These are phyloP conservation scores for Furcula furcula DNA, from an alignment of 2,888 invertebrate genomes.

Conservation along the genomic window DNA sequence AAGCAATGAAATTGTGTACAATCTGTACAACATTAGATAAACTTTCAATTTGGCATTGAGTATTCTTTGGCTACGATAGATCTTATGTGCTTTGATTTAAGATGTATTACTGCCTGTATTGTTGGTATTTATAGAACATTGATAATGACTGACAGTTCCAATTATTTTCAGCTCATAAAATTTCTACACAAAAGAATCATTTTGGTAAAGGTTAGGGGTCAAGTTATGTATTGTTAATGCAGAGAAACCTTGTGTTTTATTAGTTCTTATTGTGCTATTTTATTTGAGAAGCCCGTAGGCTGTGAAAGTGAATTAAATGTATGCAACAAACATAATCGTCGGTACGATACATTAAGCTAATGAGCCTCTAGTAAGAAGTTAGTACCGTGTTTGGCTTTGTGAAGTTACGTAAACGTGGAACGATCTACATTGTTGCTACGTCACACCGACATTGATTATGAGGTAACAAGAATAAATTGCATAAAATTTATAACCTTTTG, in stretches of 20 bases:
- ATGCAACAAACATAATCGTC: constrained; percentile 22
- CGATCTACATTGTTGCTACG: constrained; percentile 10
- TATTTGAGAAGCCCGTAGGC: constrained; percentile 32
- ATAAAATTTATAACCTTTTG: too few species aligned
- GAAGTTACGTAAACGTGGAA: constrained; percentile 20
- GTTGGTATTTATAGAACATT: constrained; percentile 4
- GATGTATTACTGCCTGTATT: neutral
- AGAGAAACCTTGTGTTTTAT: constrained; percentile 41
- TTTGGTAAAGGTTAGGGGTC: constrained; percentile 30
- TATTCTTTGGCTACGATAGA: too few species aligned
- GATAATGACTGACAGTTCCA: constrained; percentile 24
- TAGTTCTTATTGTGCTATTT: constrained; percentile 37
- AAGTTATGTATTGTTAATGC: constrained; percentile 31
- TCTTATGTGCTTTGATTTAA: neutral
- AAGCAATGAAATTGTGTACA: neutral
- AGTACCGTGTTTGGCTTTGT: constrained; percentile 6
- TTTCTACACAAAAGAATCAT: constrained; percentile 13
- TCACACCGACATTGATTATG: constrained; percentile 18
- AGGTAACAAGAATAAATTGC: constrained; percentile 9
- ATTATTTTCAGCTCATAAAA: constrained; percentile 22
- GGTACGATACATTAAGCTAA: constrained; percentile 19
- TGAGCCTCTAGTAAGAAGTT: constrained; percentile 16
- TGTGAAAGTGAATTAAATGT: constrained; percentile 37
- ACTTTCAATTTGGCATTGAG: neutral
- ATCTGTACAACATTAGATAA: neutral